Evolutionary conservation across 1,140 invertebrate genomes (phyloP), one percentile per base, ranked within the genome.

Genomic region (Cydia fagiglandana): DNA sequence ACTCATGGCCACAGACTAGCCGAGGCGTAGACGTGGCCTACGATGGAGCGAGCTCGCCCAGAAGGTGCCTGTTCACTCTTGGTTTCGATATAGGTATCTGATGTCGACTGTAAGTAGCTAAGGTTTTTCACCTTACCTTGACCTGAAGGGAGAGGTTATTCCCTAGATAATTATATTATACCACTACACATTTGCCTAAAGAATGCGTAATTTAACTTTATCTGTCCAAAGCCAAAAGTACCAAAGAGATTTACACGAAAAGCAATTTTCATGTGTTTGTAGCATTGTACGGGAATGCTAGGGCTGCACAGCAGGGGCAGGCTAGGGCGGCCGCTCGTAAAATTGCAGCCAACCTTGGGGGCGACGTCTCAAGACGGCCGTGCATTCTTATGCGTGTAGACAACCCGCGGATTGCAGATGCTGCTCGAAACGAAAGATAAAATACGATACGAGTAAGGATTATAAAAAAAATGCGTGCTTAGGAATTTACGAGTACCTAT

Each of bases 361-460:
- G 88, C 83, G 85, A 89, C 84, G 87, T 92, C 90, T 92, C 88
- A 90, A 91, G 90, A 90, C 89, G 87, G 78, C 80, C 82, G 88
- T 90, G 90, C 89, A 91, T 92, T 92, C 90, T 90, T 89, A 88
- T 84, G 81, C 75, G 66, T 15, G 56, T 73, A 88, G 86, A 83
- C 85, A 75, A 84, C 45, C n/a, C 7, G 9, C 53, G 73, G 77
- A 38, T 17, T 75, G 5, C 76, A 83, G 80, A 85, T 77, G 12
- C 34, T 73, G 12, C 61, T 61, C 56, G 9, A 56, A 47, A 47
- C 30, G 6, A 64, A 73, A 45, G 73, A 50, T 77, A 56, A 53
- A 53, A 12, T 45, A 45, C 41, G 41, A 45, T 53, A 53, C 4
- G 15, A 15, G 50, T 13, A 53, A 53, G 15, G 12, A 17, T n/a